Conservation (phyloP, 1,140 invertebrate genomes). For the Oryctes rhinoceros region DNA sequence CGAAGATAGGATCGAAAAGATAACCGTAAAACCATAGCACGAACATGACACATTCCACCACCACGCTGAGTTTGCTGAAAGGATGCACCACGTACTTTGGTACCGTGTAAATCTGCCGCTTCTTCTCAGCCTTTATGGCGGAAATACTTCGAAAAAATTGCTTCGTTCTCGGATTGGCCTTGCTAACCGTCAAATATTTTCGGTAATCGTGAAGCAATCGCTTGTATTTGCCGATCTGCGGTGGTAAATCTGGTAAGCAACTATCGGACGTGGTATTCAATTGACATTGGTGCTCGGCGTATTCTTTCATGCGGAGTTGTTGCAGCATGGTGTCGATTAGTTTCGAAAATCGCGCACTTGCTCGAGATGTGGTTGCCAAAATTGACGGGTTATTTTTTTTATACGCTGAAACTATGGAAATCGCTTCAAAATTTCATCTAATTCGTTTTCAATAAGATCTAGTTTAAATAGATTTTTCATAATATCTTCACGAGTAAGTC, state of each 20-base stretch:
- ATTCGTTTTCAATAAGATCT: no score
- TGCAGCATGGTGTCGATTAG: neutral
- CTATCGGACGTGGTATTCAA: constrained; percentile 31
- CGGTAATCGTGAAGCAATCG: constrained; percentile 23
- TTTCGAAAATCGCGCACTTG: no score
- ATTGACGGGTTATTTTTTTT: no score
- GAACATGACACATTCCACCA: constrained; percentile 31
- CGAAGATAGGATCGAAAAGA: constrained; percentile 43
- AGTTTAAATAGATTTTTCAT: no score
- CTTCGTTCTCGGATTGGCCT: constrained; percentile 29
- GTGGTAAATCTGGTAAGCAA: constrained; percentile 40
- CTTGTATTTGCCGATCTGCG: constrained; percentile 36
- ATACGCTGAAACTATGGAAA: no score
- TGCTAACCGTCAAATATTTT: constrained; percentile 33
- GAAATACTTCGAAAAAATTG: constrained; percentile 43
- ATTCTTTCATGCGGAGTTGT: constrained; percentile 25
- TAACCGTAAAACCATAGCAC: constrained; percentile 42
- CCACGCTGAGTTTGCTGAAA: constrained; percentile 41
- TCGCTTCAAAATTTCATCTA: no score
- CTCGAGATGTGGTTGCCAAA: no score
- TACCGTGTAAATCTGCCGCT: constrained; percentile 40
- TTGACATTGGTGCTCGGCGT: constrained; percentile 36
- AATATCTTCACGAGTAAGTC: no score
- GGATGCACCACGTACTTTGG: constrained; percentile 45
- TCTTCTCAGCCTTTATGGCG: constrained; percentile 42